Base-by-base conservation (phyloP, 1,140 invertebrate species). In the Melipona quadrifasciata region DNA sequence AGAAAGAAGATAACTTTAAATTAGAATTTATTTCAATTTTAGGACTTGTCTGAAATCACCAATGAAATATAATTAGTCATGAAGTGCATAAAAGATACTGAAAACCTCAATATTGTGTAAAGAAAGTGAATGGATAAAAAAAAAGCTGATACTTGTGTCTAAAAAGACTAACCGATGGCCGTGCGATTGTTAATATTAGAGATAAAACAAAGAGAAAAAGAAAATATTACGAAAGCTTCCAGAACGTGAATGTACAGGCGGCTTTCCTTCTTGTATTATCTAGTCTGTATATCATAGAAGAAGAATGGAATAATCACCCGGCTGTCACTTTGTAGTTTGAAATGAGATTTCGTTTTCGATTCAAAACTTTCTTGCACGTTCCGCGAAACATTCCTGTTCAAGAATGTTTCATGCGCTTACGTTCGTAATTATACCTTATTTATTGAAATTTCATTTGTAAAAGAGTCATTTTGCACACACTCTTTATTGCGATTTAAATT, bases 221-320 rank as follows among this genome's bases (percentile, higher is more conserved):
- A 17, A 39, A 73, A 31, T 17, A 73, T 4, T n/a, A 19, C 31
- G 47, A 47, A 84, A 84, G 67, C 68, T 72, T 84, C 76, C 57
- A 19, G 19, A 58, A 58, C 34, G 21, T 53, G 64, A 47, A 31
- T 12, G 27, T 71, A 64, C 51, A 73, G 55, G 76, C 67, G 74
- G 82, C 82, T 80, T 80, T 84, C 68, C 75, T 84, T 71, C 67
- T 79, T 79, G 68, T 70, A 76, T 71, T 85, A 85, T 85, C 84
- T 85, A 85, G 84, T 85, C 84, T 76, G 84, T 82, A 53, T 71
- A 82, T 70, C 84, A 64, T 53, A 55, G 67, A 73, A 57, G 55
- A 76, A 61, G 51, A 79, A 84, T 58, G 78, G 61, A 80, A 80
- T 73, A 55, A 71, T 70, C 19, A 55, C 19, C n/a, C 57, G 53